Evolutionary conservation across 23 tunicate genomes (phyloP), one percentile per base, ranked within the genome.

Genomic region (Halocynthia aurantium): DNA sequence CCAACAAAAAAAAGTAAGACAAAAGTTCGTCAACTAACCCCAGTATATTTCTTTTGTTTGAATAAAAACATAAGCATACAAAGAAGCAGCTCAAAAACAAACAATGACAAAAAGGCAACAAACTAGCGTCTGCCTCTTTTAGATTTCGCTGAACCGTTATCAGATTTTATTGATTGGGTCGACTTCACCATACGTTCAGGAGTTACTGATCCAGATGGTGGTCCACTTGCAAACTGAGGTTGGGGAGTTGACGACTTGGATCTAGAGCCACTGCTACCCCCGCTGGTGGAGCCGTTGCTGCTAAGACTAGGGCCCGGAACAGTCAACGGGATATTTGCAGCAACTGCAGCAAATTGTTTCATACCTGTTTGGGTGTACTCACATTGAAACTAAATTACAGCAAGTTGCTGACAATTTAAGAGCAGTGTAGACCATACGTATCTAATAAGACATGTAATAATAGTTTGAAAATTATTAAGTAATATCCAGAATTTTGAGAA

Each of bases 201-300:
- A 7, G 92, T 81, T 0, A 69, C 52, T 13, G 82, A 79, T 55
- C 92, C 92, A 52, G 92, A 76, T 53, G 78, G 63, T 56, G 63
- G 78, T 19, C 56, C 56, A 54, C 78, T 74, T 8, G 55, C 31
- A 4, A 31, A 31, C 51, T 62, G 70, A n/a, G 92, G 92, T 58
- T 86, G 92, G 21, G 92, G 92, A 5, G 92, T 86, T 44, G 69
- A 64, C 62, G 92, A 70, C 64, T 86, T 86, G 15, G 85, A 86
- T 6, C 85, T 76, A 6, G 92, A 61, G 8, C 84, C 78, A 31
- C 73, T 69, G 70, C 85, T 75, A 4, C 78, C 78, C 8, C 78
- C 63, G n/a, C 55, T 71, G 51, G 51, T 52, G 4, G 78, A 74
- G 10, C 78, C 78, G 21, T 22, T 54, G 56, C 78, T 74, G n/a